Evolutionary conservation across 2,888 invertebrate species (phyloP).

Genomic region (Ryuthela nishihirai): DNA sequence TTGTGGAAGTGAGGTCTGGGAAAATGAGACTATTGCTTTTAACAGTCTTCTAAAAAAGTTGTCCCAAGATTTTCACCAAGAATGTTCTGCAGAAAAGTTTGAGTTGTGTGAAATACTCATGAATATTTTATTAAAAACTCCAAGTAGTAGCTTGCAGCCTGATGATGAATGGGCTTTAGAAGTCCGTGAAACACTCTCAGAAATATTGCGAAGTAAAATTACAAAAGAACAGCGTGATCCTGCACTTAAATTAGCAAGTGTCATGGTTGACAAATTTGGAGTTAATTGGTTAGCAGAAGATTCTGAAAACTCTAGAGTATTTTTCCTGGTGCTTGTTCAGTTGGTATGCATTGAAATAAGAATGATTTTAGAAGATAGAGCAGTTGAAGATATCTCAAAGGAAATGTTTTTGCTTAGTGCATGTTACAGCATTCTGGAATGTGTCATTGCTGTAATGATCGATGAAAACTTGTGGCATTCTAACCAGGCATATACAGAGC

Average conservation of each 20-base stretch:
- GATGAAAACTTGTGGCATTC: constrained; percentile 42
- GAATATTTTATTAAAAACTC: constrained; percentile 57
- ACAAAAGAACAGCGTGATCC: constrained; percentile 85
- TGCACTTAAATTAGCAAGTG: constrained; percentile 75
- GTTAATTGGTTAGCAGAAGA: constrained; percentile 73
- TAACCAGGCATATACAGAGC: constrained; percentile 3
- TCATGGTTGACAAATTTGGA: constrained; percentile 73
- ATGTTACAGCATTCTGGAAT: constrained; percentile 49
- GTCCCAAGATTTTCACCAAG: constrained; percentile 79
- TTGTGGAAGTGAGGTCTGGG: background rate
- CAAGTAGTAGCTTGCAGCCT: constrained; percentile 49
- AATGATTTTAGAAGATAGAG: constrained; percentile 84
- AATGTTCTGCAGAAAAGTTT: constrained; percentile 84
- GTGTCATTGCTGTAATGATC: constrained; percentile 48
- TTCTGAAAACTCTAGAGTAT: constrained; percentile 63
- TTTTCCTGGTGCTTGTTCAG: constrained; percentile 76
- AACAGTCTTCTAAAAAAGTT: constrained; percentile 77
- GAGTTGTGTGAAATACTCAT: constrained; percentile 76
- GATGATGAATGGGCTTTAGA: constrained; percentile 78
- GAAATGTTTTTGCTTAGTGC: constrained; percentile 45
- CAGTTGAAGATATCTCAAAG: constrained; percentile 60
- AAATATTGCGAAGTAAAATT: constrained; percentile 80
- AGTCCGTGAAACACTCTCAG: constrained; percentile 73
- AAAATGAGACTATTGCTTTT: constrained; percentile 57
- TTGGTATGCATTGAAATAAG: constrained; percentile 87